Percentiles rank a stretch among this genome's conserved stretches.
Evolutionary conservation across 30 jellyfish, hydroid and myxozoan genomes (phyloP).

Genomic region (Aurelia sp.): DNA sequence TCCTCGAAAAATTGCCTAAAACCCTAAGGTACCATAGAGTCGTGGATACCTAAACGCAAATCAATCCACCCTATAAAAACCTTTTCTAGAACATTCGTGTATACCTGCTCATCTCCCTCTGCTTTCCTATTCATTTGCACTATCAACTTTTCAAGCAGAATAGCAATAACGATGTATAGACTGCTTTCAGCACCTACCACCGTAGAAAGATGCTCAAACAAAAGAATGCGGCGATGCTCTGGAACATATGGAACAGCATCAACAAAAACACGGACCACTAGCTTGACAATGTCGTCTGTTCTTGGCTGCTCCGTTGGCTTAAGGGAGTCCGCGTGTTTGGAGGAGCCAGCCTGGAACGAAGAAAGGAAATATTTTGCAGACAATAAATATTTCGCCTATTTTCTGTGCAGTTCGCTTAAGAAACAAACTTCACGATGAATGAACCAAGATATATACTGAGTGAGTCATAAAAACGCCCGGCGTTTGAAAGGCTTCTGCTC

Average conservation of each 20-base stretch:
- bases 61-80: too few relatives aligned
- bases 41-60: too few relatives aligned
- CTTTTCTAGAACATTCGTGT: not conserved
- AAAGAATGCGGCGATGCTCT: conserved; percentile 88
- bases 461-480: too few relatives aligned
- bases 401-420: too few relatives aligned
- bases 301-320: conserved; percentile 4
- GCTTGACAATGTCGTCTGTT: conserved; percentile 61
- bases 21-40: too few relatives aligned
- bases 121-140: conserved; percentile 22
- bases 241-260: conserved; percentile 98
- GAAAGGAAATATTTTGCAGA: too few relatives aligned
- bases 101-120: not conserved
- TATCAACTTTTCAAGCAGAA: conserved; percentile 66
- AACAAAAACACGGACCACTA: conserved; percentile 86
- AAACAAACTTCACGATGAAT: too few relatives aligned
- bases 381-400: too few relatives aligned
- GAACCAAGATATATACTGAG: too few relatives aligned
- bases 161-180: conserved; percentile 63
- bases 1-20: too few relatives aligned
- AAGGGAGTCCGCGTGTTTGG: conserved; percentile 5
- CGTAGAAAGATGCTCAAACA: conserved; percentile 69
- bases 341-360: conserved; percentile 37
- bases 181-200: conserved; percentile 65
- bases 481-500: too few relatives aligned